Percentiles rank a stretch among this genome's conserved stretches.
phyloP scores from a whole-genome alignment of 2,113 vertebrate species.

The Leucopternis melanops region DNA sequence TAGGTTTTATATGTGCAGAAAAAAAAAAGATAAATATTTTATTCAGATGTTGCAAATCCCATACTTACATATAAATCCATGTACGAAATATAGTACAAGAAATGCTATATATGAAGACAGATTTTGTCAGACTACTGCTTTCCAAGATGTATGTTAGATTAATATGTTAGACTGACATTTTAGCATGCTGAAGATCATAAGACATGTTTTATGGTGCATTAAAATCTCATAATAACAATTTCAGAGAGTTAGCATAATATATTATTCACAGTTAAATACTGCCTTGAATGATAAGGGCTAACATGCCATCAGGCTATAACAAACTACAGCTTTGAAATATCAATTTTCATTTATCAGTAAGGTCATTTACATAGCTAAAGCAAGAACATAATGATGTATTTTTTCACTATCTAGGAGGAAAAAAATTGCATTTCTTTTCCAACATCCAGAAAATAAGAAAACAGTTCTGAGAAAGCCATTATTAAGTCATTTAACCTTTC shows the following conservation, averaged over 20 bases:
- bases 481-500: conserved; percentile 38
- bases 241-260: conserved; percentile 31
- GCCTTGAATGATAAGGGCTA: conserved; percentile 46
- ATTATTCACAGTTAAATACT: conserved; percentile 59
- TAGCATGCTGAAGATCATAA: conserved; percentile 21
- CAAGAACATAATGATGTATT: conserved; percentile 3
- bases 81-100: neutral
- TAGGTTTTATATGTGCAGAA: neutral
- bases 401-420: neutral
- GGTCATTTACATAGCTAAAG: conserved; percentile 38
- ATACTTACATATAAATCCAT: neutral
- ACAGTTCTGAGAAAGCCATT: neutral
- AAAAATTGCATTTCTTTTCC: neutral
- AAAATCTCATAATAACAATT: conserved; percentile 38
- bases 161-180: neutral
- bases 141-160: neutral
- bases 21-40: neutral
- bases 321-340: conserved; percentile 51
- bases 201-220: conserved; percentile 43
- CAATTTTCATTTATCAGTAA: conserved; percentile 46
- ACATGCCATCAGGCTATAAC: conserved; percentile 10
- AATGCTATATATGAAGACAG: neutral
- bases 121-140: neutral
- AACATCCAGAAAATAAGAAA: neutral
- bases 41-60: neutral